Percentiles rank a stretch among this genome's conserved stretches.
Conservation (phyloP, 2,113 vertebrate species). For the Mugil cephalus region DNA sequence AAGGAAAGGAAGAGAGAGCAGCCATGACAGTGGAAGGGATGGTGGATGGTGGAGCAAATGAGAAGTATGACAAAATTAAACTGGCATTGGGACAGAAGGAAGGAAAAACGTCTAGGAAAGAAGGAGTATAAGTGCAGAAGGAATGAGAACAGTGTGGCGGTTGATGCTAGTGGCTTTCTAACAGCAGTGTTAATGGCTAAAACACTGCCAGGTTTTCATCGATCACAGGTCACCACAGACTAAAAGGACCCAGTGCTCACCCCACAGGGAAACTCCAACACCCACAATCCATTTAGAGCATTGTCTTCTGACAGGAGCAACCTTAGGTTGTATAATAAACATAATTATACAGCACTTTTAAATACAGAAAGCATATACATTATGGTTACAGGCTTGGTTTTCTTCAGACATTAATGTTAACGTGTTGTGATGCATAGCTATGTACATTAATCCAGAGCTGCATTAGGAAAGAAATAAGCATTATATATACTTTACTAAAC, state of each 20-base stretch:
- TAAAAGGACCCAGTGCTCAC: constrained; percentile 52
- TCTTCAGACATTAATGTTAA: too few relatives aligned
- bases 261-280: constrained; percentile 49
- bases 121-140: not conserved
- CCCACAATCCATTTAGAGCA: constrained; percentile 63
- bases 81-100: not conserved
- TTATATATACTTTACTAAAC: too few relatives aligned
- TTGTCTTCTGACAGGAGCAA: constrained; percentile 30
- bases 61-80: constrained; percentile 43
- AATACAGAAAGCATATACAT: constrained; percentile 11
- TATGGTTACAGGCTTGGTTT: not conserved
- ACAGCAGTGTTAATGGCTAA: constrained; percentile 32
- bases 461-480: too few relatives aligned
- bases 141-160: constrained; percentile 26
- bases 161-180: constrained; percentile 32
- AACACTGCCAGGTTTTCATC: constrained; percentile 59
- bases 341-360: constrained; percentile 26
- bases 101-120: not conserved
- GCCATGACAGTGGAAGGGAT: constrained; percentile 18
- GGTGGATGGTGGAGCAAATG: constrained; percentile 23
- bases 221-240: constrained; percentile 59
- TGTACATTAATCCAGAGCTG: too few relatives aligned
- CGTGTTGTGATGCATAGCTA: too few relatives aligned
- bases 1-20: constrained; percentile 19
- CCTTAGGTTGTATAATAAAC: not conserved